Evolutionary conservation across 1,140 invertebrate genomes (phyloP).

Genomic region (Drosophila carrolli): DNA sequence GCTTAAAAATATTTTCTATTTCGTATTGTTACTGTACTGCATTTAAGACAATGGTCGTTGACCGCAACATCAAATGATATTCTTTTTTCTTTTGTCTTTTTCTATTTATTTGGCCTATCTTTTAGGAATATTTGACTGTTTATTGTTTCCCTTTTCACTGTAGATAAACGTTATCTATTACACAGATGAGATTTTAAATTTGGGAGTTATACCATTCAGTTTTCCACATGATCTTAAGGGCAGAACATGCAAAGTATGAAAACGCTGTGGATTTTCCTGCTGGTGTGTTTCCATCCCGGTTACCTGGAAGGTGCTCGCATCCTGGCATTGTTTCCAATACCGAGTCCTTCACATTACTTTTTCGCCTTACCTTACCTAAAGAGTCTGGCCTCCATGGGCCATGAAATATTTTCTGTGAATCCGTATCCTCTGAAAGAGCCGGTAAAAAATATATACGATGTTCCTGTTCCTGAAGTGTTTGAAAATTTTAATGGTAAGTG

Average conservation of each 20-base stretch:
- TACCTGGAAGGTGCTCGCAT: conserved; percentile 15
- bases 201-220: background rate
- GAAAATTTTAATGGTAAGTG: conserved; percentile 15
- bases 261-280: background rate
- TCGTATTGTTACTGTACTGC: too few species aligned
- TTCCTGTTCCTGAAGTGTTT: conserved; percentile 21
- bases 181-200: too few species aligned
- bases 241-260: background rate
- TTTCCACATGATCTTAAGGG: background rate
- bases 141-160: too few species aligned
- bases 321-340: conserved; percentile 29
- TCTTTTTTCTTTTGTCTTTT: too few species aligned
- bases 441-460: conserved; percentile 4
- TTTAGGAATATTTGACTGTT: too few species aligned
- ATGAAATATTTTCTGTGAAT: conserved; percentile 23
- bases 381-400: conserved; percentile 16
- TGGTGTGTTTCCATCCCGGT: conserved; percentile 1
- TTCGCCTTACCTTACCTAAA: conserved; percentile 30
- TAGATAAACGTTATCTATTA: too few species aligned
- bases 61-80: too few species aligned
- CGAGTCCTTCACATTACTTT: conserved; percentile 34
- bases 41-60: too few species aligned
- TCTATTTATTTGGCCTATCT: too few species aligned
- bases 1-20: too few species aligned
- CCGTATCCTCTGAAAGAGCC: conserved; percentile 19